Evolutionary conservation across 1,140 invertebrate species (phyloP).

Genomic region (Bombus terrestris): DNA sequence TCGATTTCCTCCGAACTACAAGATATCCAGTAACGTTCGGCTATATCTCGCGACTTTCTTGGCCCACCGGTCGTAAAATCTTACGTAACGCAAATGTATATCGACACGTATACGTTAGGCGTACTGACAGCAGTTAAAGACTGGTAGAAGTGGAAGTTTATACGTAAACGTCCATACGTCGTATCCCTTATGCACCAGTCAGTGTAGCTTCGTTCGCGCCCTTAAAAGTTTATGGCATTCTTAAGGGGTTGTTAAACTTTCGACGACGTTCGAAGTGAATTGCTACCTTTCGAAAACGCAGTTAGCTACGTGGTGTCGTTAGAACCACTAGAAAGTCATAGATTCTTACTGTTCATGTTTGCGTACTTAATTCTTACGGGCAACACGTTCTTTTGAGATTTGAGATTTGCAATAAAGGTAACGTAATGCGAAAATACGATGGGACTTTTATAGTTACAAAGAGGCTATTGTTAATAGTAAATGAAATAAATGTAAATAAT

Average conservation of each 20-base stretch:
- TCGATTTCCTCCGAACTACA: background rate
- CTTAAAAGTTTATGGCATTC: slow-evolving; percentile 20
- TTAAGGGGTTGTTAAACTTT: background rate
- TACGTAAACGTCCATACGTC: background rate
- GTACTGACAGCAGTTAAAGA: background rate
- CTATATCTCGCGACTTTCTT: background rate
- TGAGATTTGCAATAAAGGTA: background rate
- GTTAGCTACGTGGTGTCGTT: background rate
- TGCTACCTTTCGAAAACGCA: background rate
- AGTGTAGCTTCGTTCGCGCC: background rate
- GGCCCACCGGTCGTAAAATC: background rate
- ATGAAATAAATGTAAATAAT: background rate
- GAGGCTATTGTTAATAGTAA: background rate
- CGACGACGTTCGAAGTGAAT: background rate
- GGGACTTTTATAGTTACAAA: background rate
- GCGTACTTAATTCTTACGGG: no score
- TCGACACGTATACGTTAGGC: background rate
- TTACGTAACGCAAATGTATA: background rate
- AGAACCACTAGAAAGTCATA: background rate
- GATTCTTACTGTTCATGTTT: no score
- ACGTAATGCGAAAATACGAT: background rate
- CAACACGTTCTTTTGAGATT: background rate
- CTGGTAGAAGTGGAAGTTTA: background rate
- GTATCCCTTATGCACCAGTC: no score
- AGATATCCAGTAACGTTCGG: background rate